Percentiles rank a stretch among this genome's conserved stretches.
Conservation (phyloP, 1,140 invertebrate genomes). For the Rhizoglyphus robini region DNA sequence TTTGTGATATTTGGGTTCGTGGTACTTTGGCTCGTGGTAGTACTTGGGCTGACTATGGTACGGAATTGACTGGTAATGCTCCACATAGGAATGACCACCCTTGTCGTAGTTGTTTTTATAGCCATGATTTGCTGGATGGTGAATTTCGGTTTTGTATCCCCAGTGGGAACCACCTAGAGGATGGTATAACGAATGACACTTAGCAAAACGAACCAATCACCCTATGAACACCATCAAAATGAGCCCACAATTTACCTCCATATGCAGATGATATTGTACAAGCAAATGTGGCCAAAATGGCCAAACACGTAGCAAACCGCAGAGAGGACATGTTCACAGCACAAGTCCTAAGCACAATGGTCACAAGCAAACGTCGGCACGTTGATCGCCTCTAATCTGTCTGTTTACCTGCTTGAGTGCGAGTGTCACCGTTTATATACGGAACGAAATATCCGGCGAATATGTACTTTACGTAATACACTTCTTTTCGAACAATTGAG, state of each 20-base stretch:
- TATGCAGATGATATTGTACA: not conserved
- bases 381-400: too few relatives aligned
- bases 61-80: not conserved
- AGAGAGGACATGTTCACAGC: not conserved
- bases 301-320: not conserved
- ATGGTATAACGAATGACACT: too few relatives aligned
- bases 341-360: too few relatives aligned
- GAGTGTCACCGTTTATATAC: too few relatives aligned
- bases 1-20: not conserved
- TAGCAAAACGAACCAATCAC: not conserved
- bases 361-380: too few relatives aligned
- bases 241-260: not conserved
- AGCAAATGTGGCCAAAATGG: not conserved
- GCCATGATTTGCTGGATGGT: not conserved
- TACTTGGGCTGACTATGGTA: conserved; percentile 2
- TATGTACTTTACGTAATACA: too few relatives aligned
- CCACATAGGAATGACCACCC: not conserved
- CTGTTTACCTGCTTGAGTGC: too few relatives aligned
- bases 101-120: not conserved
- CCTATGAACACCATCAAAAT: not conserved
- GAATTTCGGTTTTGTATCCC: conserved; percentile 9
- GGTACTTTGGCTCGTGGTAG: not conserved
- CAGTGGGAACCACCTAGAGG: not conserved
- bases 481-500: too few relatives aligned
- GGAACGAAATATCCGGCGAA: too few relatives aligned